Base-by-base conservation (phyloP, 2,113 vertebrate species). In the Mus pahari region DNA sequence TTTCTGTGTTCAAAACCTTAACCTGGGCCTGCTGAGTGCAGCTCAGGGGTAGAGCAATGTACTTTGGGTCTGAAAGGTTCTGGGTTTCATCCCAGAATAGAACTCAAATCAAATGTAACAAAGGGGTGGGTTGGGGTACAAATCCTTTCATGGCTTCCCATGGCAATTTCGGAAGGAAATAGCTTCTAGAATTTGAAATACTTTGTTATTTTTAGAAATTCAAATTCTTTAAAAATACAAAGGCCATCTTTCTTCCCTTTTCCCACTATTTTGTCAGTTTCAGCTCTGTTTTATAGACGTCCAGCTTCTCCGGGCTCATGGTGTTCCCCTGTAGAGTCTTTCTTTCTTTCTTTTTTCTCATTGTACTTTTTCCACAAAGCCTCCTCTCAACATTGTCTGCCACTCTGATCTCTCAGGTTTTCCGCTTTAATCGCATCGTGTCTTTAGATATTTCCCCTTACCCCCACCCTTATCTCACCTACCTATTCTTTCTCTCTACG, bases 341-440 rank as follows among this genome's bases (percentile, higher is more conserved):
- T 48, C 62, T 31, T 77, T 13, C 1, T 48, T 14, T 13, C 1
- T 24, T 28, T 26, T 28, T 13, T 2, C 3, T 1, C 1, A 0
- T 2, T 5, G 31, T 24, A 39, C 11, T 20, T 58, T n/a, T 20
- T 16, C 11, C n/a, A 22, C 24, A n/a, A 20, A 62, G 66, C 42
- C 7, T 73, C 17, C 42, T 16, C 33, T 3, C 0, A 10, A 42
- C 5, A 2, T 26, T 78, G 82, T 7, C n/a, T 70, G 53, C 42
- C 24, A 39, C 42, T 12, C 36, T 45, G n/a, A 14, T 33, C 58
- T 9, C 20, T 42, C 31, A 31, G n/a, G 39, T 71, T 73, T 73
- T 73, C 62, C 66, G 28, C n/a, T 82, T 53, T 53, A 53, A 60
- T 58, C 1, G 0, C 53, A 45, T 71, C 16, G 8, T 13, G 6